These are phyloP conservation scores for Drosophila chauvacae DNA, from an alignment of 1,140 invertebrate genomes.

Conservation along the genomic window DNA sequence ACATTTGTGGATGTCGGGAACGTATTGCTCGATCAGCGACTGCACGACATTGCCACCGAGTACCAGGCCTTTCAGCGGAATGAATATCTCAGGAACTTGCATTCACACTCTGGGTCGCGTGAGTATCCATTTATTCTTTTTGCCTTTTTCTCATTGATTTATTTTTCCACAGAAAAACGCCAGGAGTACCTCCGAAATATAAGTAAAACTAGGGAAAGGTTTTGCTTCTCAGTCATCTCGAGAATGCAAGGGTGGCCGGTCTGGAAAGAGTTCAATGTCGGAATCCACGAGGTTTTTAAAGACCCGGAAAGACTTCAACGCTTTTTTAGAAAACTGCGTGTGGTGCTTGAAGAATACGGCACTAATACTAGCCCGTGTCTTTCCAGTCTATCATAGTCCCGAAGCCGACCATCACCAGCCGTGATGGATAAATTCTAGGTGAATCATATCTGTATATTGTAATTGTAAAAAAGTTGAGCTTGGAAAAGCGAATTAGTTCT, in stretches of 20 bases:
- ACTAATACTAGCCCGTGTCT: background rate
- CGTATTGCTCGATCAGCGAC: constrained; percentile 1
- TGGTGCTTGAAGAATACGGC: background rate
- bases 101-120: constrained; percentile 7
- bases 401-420: too few species aligned
- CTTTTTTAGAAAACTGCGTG: background rate
- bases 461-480: background rate
- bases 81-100: background rate
- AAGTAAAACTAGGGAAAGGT: background rate
- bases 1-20: background rate
- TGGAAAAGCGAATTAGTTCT: background rate
- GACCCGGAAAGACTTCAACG: background rate
- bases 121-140: constrained; percentile 17
- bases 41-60: background rate
- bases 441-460: background rate
- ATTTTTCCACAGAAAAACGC: constrained; percentile 20
- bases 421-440: background rate
- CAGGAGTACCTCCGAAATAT: background rate
- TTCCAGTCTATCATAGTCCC: background rate
- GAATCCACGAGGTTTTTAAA: background rate
- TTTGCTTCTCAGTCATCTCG: constrained; percentile 47
- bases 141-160: background rate
- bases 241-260: constrained; percentile 53
- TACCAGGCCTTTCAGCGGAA: constrained; percentile 29
- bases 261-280: background rate